Evolutionary conservation across 1,140 invertebrate genomes (phyloP).

Genomic region (Wiebesia pumilae): DNA sequence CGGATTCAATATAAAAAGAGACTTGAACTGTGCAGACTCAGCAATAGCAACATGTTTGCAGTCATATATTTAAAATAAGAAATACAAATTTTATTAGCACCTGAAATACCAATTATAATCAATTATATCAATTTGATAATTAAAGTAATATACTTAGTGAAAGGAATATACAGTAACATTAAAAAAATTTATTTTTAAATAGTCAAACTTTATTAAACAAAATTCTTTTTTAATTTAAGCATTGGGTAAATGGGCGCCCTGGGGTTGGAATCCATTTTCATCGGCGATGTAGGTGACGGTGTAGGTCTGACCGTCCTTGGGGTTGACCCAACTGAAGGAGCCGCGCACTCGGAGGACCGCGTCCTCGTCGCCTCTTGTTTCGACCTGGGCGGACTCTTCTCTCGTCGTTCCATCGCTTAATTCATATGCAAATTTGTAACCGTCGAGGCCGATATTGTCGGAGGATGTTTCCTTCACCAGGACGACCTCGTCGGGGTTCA

Average conservation of each 20-base stretch:
- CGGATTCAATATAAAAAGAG: too few relatives aligned
- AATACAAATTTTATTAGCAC: too few relatives aligned
- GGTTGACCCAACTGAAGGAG: slow-evolving; percentile 77
- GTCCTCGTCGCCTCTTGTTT: slow-evolving; percentile 79
- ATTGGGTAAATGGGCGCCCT: slow-evolving; percentile 57
- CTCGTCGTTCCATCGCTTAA: slow-evolving; percentile 78
- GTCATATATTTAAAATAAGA: too few relatives aligned
- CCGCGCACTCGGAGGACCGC: slow-evolving; percentile 78
- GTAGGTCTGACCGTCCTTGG: slow-evolving; percentile 67
- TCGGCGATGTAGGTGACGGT: slow-evolving; percentile 73
- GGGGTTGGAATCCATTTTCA: slow-evolving; percentile 71
- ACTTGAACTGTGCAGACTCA: too few relatives aligned
- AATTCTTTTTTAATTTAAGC: too few relatives aligned
- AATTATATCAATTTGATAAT: too few relatives aligned
- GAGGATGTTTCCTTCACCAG: slow-evolving; percentile 64
- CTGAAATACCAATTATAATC: too few relatives aligned
- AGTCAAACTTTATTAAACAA: too few relatives aligned
- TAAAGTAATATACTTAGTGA: too few relatives aligned
- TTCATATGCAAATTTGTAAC: slow-evolving; percentile 74
- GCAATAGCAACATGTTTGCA: too few relatives aligned
- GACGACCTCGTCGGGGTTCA: slow-evolving; percentile 58
- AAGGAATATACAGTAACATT: too few relatives aligned
- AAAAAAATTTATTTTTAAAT: too few relatives aligned
- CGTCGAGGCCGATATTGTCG: slow-evolving; percentile 71
- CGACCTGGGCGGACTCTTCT: slow-evolving; percentile 76